Base-by-base conservation (phyloP, 2,113 vertebrate genomes). In the Hyla sarda region DNA sequence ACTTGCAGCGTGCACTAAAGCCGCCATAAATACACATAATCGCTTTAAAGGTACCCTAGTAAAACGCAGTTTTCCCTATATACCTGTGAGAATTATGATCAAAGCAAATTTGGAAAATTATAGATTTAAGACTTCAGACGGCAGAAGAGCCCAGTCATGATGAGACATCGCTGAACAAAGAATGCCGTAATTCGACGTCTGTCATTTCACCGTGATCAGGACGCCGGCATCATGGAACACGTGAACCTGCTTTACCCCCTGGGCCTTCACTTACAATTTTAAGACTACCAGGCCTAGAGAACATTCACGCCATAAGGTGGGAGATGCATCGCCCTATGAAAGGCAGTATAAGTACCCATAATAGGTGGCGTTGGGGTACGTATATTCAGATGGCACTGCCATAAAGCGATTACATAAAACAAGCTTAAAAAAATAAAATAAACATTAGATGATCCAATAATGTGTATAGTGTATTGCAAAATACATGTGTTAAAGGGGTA, bases 81-180 rank as follows among this genome's bases (percentile, higher is more conserved):
- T 25, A 78, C 75, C 75, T 56, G 25, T 76, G 52, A 52, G 45
- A 50, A 37, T 48, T 12, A 16, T 11, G 50, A 78, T 78, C 19
- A 78, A 78, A 78, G 28, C 16, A 34, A 34, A 34, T 13, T 14
- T 3, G 1, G 48, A 30, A 45, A 52, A 52, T 76, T 32, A 75
- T 30, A 47, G 34, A 74, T 47, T 47, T 13, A 74, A n/a, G n/a
- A 41, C 72, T 25, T 74, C 72, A 74, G 72, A 74, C 45, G 71
- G 21, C 13, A 48, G 17, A 48, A 50, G 1, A 28, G 45, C 45
- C 23, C 8, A 13, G 73, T 75, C 73, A 75, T 23, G 41, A 50
- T 75, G 73, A 25, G 73, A 14, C 21, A 16, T 0, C 9, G 1
- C 73, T 11, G 19, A 34, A 48, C 23, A 45, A 74, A n/a, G 5